Evolutionary conservation across 2,888 invertebrate species (phyloP).

Genomic region (Perizoma affinitatum): DNA sequence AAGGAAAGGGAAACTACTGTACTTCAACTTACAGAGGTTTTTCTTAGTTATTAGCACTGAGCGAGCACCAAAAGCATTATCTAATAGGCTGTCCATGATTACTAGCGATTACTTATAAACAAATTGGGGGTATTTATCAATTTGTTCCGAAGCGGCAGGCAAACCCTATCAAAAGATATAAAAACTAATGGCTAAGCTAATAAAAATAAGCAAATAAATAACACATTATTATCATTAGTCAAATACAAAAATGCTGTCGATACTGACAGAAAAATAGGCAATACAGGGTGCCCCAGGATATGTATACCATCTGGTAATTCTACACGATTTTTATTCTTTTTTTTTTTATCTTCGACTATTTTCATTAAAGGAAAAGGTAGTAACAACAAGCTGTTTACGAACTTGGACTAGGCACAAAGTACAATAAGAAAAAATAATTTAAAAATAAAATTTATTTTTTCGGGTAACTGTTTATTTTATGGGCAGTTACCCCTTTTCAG

Average conservation of each 20-base stretch:
- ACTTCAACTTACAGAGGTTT: slow-evolving; percentile 13
- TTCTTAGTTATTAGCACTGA: slow-evolving; percentile 6
- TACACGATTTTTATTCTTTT: no score
- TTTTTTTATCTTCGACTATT: no score
- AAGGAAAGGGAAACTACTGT: slow-evolving; percentile 17
- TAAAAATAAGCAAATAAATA: slow-evolving; percentile 8
- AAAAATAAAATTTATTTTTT: no score
- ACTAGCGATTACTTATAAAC: neutral
- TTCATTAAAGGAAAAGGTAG: no score
- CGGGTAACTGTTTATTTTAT: no score
- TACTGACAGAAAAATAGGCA: neutral
- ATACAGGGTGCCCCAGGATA: no score
- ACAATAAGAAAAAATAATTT: no score
- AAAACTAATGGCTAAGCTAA: slow-evolving; percentile 9
- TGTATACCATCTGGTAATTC: no score
- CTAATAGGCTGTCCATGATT: neutral
- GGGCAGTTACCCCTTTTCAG: no score
- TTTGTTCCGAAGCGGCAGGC: slow-evolving; percentile 16
- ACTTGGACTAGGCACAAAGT: no score
- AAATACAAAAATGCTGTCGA: slow-evolving; percentile 11
- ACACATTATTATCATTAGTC: slow-evolving; percentile 1
- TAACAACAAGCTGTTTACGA: no score
- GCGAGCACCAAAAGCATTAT: slow-evolving; percentile 1
- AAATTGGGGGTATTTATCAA: slow-evolving; percentile 16
- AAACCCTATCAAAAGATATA: slow-evolving; percentile 10